These are phyloP conservation scores for Porites lutea DNA, from an alignment of 64 coral and sea anemone genomes.

Conservation along the genomic window DNA sequence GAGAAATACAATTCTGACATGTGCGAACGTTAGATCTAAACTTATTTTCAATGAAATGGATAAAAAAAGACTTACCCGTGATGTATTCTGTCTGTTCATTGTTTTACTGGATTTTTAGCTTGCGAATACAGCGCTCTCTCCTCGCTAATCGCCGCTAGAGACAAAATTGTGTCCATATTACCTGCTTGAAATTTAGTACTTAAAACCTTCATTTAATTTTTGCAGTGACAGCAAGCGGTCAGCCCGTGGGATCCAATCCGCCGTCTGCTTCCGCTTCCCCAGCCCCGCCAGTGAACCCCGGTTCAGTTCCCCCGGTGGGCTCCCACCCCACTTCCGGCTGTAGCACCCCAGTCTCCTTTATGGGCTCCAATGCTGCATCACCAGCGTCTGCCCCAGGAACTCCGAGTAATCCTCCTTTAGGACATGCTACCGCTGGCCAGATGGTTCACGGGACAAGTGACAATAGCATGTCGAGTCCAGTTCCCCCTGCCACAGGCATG, in stretches of 20 bases:
- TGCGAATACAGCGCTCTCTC: too few relatives aligned
- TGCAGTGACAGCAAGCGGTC: background rate
- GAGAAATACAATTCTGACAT: too few relatives aligned
- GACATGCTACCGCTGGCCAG: conserved; percentile 5
- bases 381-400: conserved; percentile 50
- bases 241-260: conserved; percentile 23
- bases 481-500: conserved; percentile 17
- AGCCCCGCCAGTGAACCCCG: conserved; percentile 52
- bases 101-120: too few relatives aligned
- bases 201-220: background rate
- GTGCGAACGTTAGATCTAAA: too few relatives aligned
- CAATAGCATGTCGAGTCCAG: conserved; percentile 31
- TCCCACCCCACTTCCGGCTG: conserved; percentile 69
- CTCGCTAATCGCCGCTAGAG: too few relatives aligned
- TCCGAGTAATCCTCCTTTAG: conserved; percentile 13
- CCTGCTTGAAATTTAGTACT: too few relatives aligned
- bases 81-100: too few relatives aligned
- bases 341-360: conserved; percentile 77
- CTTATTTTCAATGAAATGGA: too few relatives aligned
- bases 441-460: conserved; percentile 32
- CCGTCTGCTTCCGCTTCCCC: conserved; percentile 46
- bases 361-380: conserved; percentile 52
- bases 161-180: too few relatives aligned
- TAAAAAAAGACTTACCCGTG: too few relatives aligned
- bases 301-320: conserved; percentile 39